Evolutionary conservation across 1,140 invertebrate species (phyloP), one percentile per base, ranked within the genome.

Genomic region (Mactra quadrangularis): DNA sequence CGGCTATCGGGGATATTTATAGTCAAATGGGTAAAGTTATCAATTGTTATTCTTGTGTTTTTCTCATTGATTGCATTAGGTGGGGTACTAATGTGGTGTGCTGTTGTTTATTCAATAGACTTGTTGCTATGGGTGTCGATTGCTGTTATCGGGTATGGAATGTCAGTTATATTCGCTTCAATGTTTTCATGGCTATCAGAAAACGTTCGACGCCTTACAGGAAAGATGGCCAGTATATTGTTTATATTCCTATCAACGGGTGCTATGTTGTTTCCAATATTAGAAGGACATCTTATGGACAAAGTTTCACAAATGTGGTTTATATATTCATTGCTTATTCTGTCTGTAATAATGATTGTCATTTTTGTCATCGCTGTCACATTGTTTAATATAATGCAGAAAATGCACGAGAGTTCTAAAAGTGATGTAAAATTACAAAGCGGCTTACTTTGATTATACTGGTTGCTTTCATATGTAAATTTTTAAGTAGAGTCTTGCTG

Each of bases 121-220:
- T 19, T 22, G 22, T n/a, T 66, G 19, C n/a, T 66, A 1, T 78
- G 75, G 75, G 31, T 78, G 0, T 52, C 59, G 0, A 38, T 78
- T 19, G 60, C 60, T 1, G 15, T 50, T 0, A 22, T 78, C 22
- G 75, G 75, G 0, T 64, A 60, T 55, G 75, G 75, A n/a, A 78
- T 78, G 75, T 78, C 75, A 3, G 75, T 64, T 6, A 78, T 78
- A 25, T 78, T 78, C 66, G 75, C 75, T 57, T 78, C 75, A 15
- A 50, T 78, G 60, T 78, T 78, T 66, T 33, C 55, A 33, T 78
- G 75, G 75, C 13, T 78, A 15, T 78, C 75, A 1, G 75, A 78
- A 66, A 64, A 78, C 27, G 19, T 78, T n/a, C 25, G 75, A 45
- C 31, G 38, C 4, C 50, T 78, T 17, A 78, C 75, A 0, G 75